Percentiles rank a stretch among this genome's conserved stretches.
Conservation (phyloP, 1,140 invertebrate species). For the Habropoda laboriosa region DNA sequence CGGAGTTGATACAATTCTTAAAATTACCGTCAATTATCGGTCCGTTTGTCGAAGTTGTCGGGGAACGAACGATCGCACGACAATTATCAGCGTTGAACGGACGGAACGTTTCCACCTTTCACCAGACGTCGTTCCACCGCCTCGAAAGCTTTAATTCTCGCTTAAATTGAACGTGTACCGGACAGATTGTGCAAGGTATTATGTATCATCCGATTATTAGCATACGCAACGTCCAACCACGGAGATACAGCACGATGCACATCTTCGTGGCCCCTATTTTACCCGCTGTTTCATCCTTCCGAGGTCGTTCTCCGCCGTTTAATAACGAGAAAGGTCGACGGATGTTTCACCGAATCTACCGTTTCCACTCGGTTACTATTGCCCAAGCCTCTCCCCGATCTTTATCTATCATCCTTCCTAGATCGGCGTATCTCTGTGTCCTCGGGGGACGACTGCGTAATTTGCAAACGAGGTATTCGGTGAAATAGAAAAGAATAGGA, state of each 20-base stretch:
- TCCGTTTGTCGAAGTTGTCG: neutral
- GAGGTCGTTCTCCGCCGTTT: constrained; percentile 45
- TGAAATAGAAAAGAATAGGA: too few relatives aligned
- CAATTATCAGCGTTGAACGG: constrained; percentile 6
- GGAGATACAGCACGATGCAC: constrained; percentile 44
- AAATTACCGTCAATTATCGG: neutral
- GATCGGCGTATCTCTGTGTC: constrained; percentile 14
- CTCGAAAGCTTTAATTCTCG: neutral
- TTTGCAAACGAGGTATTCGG: neutral
- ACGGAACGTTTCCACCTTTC: constrained; percentile 7
- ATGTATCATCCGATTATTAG: constrained; percentile 23
- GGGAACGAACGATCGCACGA: too few relatives aligned
- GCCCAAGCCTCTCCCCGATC: constrained; percentile 8
- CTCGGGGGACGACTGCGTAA: constrained; percentile 7
- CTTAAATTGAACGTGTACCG: neutral
- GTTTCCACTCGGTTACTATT: neutral
- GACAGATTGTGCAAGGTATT: constrained; percentile 11
- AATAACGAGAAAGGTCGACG: constrained; percentile 32
- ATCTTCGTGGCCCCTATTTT: neutral
- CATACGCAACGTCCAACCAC: constrained; percentile 10
- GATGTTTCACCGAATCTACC: constrained; percentile 27
- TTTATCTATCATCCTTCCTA: constrained; percentile 19
- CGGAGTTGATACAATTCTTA: neutral
- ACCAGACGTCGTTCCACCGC: neutral
- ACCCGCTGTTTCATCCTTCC: neutral